Base-by-base conservation (phyloP, 2,797 vertebrate species). In the Synanceia verrucosa region DNA sequence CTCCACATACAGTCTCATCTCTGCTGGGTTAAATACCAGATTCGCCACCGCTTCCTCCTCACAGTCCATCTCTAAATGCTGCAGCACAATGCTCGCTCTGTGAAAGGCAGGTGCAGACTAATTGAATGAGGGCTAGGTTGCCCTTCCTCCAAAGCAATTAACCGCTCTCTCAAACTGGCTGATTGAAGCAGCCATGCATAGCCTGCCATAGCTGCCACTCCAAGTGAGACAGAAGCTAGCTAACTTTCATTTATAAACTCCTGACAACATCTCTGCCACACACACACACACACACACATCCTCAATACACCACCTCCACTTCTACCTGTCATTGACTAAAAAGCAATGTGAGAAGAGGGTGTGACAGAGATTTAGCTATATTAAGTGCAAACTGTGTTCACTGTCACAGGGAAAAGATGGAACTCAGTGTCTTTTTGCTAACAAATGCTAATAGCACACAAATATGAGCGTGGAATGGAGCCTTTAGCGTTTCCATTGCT, bases 141-240 rank as follows among this genome's bases (percentile, higher is more conserved):
- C 76, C 29, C 67, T 83, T 89, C 80, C 83, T 91, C 88, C 84
- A 80, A 91, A 93, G 90, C 86, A 93, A 94, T 93, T 92, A 93
- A 84, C 83, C 64, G 81, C 84, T 92, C 84, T 89, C 87, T 52
- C 76, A 84, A 80, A 71, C 88, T 72, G 78, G 78, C 70, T 91
- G 92, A 93, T 89, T 83, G 89, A 91, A 65, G 82, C 82, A 85
- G 89, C 82, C 81, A 82, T 86, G 90, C 89, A 47, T 91, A 77
- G 34, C 58, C 73, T 46, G 65, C 68, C 70, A 41, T 52, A 31
- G 79, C 81, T 78, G 68, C 73, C 71, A 73, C 70, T 76, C 46
- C 9, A 43, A 52, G 60, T 47, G 13, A 70, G 61, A 78, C 68
- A 74, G 57, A 82, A 58, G 47, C 65, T 41, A 52, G 62, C 62